A percentile compares a stretch with the other conserved stretches of the same genome.
Evolutionary conservation across 1,140 invertebrate species (phyloP).

Genomic region (Cephus cinctus): DNA sequence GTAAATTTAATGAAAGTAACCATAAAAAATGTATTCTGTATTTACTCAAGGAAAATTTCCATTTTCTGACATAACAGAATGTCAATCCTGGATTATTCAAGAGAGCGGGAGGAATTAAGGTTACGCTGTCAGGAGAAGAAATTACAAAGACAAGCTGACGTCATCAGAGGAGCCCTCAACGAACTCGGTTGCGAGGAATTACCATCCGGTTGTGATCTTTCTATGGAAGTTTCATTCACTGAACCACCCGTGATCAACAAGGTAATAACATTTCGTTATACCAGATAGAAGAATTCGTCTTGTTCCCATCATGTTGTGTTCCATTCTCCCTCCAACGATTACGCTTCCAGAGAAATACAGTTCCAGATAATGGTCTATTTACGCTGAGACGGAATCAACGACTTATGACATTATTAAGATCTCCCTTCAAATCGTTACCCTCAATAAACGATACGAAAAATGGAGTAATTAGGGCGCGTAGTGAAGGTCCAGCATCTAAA

Average conservation of each 20-base stretch:
- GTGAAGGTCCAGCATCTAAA: conserved; percentile 43
- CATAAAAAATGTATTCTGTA: too few species aligned
- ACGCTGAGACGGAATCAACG: conserved; percentile 50
- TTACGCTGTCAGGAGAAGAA: conserved; percentile 79
- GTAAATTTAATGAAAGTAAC: conserved; percentile 19
- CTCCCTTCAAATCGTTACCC: conserved; percentile 51
- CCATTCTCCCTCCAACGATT: too few species aligned
- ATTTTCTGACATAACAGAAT: conserved; percentile 13
- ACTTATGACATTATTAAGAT: conserved; percentile 46
- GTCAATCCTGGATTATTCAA: conserved; percentile 46
- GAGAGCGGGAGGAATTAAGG: conserved; percentile 59
- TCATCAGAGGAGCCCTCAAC: conserved; percentile 79
- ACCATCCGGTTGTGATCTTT: conserved; percentile 78
- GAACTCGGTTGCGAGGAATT: conserved; percentile 83
- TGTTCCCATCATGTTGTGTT: too few species aligned
- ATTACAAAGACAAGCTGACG: conserved; percentile 74
- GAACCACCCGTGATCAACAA: conserved; percentile 43
- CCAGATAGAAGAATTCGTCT: too few species aligned
- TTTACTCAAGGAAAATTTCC: conserved; percentile 4
- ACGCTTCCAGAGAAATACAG: conserved; percentile 46
- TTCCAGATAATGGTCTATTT: conserved; percentile 48
- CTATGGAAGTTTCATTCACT: conserved; percentile 59
- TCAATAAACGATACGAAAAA: conserved; percentile 46
- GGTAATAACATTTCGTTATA: conserved; percentile 24
- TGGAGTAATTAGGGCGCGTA: conserved; percentile 45